A percentile compares a stretch with the other conserved stretches of the same genome.
Conservation (phyloP, 2,888 invertebrate genomes). For the Chironomus riparius region DNA sequence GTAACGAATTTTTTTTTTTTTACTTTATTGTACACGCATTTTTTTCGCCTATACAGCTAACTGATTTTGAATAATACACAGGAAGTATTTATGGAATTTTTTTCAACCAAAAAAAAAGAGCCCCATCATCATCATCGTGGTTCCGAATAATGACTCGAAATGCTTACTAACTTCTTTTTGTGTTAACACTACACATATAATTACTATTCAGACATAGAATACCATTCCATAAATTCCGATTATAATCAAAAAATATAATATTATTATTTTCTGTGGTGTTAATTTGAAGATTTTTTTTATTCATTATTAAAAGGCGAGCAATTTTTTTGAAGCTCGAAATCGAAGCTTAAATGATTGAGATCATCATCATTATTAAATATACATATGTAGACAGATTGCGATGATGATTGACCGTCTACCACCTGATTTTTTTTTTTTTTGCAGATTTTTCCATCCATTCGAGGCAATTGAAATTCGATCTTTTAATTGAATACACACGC, state of each 20-base stretch:
- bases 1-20: background rate
- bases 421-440: background rate
- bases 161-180: background rate
- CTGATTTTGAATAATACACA: constrained; percentile 23
- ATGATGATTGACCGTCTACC: constrained; percentile 6
- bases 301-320: background rate
- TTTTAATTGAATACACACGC: background rate
- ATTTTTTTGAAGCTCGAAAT: background rate
- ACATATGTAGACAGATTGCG: background rate
- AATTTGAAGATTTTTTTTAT: background rate
- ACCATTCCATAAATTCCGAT: background rate
- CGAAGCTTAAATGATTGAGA: background rate
- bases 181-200: background rate
- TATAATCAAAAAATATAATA: background rate
- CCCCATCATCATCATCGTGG: constrained; percentile 19
- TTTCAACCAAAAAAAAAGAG: background rate
- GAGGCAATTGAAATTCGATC: constrained; percentile 20
- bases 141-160: constrained; percentile 4
- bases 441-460: background rate
- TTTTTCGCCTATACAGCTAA: background rate
- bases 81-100: constrained; percentile 22
- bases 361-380: background rate
- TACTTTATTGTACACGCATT: background rate
- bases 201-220: background rate
- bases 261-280: background rate